Evolutionary conservation across 2,888 invertebrate genomes (phyloP).

Genomic region (Hirtodrosophila duncani): DNA sequence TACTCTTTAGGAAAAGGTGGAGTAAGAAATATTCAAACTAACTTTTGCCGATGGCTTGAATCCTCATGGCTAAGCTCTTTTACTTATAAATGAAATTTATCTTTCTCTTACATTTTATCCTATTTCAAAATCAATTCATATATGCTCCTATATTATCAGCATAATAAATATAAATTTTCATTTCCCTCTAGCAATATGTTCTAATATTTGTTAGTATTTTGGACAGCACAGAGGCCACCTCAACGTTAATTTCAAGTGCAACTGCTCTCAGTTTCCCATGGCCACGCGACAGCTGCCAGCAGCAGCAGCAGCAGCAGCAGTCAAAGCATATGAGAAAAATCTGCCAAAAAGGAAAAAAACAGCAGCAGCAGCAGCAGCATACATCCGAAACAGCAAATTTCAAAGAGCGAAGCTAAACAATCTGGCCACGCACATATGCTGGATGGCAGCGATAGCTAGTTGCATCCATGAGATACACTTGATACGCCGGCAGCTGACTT

Average conservation of each 20-base stretch:
- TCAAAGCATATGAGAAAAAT: slow-evolving; percentile 64
- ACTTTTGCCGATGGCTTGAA: too few species aligned
- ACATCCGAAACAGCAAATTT: slow-evolving; percentile 2
- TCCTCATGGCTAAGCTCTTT: too few species aligned
- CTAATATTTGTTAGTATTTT: background rate
- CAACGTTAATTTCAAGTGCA: slow-evolving; percentile 24
- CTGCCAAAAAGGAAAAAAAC: slow-evolving; percentile 47
- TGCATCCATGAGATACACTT: slow-evolving; percentile 51
- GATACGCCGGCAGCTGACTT: slow-evolving; percentile 61
- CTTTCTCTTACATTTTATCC: slow-evolving; percentile 23
- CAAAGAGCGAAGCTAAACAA: slow-evolving; percentile 29
- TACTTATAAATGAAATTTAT: too few species aligned
- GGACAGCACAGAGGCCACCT: too few species aligned
- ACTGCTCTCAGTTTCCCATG: slow-evolving; percentile 52
- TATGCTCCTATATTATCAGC: slow-evolving; percentile 4
- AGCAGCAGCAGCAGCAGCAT: slow-evolving; percentile 3
- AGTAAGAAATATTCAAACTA: too few species aligned
- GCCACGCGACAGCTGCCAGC: slow-evolving; percentile 60
- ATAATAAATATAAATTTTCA: too few species aligned
- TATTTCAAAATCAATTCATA: slow-evolving; percentile 10
- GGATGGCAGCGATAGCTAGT: slow-evolving; percentile 6
- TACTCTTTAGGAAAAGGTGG: too few species aligned
- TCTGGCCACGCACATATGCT: slow-evolving; percentile 58
- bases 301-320: slow-evolving; percentile 3
- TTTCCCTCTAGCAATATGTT: too few species aligned